A percentile compares a stretch with the other conserved stretches of the same genome.
Conservation (phyloP, 2,888 invertebrate genomes). For the Prosapia bicincta region DNA sequence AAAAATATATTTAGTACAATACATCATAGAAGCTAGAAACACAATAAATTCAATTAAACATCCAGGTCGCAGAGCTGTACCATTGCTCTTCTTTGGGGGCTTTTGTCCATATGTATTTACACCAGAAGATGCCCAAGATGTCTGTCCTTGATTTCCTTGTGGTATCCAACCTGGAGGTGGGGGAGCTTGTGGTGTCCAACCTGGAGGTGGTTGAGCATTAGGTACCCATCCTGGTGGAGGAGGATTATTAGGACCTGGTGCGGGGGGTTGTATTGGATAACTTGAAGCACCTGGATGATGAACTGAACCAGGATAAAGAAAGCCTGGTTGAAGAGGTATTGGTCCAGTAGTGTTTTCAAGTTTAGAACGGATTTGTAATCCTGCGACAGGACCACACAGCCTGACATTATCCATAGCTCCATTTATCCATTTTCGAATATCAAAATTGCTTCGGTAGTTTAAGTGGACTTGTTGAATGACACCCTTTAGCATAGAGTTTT, state of each 20-base stretch:
- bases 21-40: not conserved
- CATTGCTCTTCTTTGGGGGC: not conserved
- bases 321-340: not conserved
- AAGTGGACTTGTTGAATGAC: not conserved
- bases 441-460: not conserved
- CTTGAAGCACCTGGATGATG: not conserved
- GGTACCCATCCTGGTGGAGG: not conserved
- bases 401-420: not conserved
- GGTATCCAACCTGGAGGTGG: not conserved
- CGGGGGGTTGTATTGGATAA: no score
- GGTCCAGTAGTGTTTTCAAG: not conserved
- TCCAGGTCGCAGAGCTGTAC: not conserved
- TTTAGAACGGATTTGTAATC: not conserved
- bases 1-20: no score
- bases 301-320: not conserved
- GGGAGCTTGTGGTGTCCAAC: not conserved
- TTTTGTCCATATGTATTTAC: not conserved
- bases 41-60: not conserved
- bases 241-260: no score
- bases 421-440: not conserved
- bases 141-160: not conserved
- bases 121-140: not conserved
- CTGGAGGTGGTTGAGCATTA: not conserved
- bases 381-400: not conserved
- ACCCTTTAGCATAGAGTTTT: not conserved